Evolutionary conservation across 2,888 invertebrate species (phyloP).

Genomic region (Embidobia sp.): DNA sequence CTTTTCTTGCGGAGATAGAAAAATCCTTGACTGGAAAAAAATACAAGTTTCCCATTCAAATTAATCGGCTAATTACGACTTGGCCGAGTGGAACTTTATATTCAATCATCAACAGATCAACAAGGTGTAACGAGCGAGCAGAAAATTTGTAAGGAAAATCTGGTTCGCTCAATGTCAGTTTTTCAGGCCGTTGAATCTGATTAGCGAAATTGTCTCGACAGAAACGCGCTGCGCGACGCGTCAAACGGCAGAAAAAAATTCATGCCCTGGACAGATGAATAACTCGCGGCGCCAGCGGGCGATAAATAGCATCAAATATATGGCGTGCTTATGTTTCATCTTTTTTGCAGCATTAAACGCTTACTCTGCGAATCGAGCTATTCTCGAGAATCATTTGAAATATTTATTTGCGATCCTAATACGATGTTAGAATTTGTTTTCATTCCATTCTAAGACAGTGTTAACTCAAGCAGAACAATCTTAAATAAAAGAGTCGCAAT

Average conservation of each 20-base stretch:
- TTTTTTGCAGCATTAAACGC: slow-evolving; percentile 14
- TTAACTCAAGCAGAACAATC: too few relatives aligned
- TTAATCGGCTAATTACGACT: too few relatives aligned
- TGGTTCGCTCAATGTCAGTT: not conserved
- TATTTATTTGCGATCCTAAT: too few relatives aligned
- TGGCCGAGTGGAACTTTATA: too few relatives aligned
- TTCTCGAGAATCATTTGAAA: not conserved
- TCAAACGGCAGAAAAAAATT: slow-evolving; percentile 44
- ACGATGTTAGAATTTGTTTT: too few relatives aligned
- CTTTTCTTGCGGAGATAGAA: too few relatives aligned
- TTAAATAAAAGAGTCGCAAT: too few relatives aligned
- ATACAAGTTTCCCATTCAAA: too few relatives aligned
- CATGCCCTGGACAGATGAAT: slow-evolving; percentile 28
- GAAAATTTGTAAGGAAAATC: slow-evolving; percentile 9
- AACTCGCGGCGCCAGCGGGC: slow-evolving; percentile 68
- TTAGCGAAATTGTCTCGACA: slow-evolving; percentile 13
- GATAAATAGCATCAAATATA: slow-evolving; percentile 75
- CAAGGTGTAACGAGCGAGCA: too few relatives aligned
- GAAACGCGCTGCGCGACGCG: slow-evolving; percentile 1
- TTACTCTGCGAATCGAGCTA: not conserved
- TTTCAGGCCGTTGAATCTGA: slow-evolving; percentile 1
- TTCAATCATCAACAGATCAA: too few relatives aligned
- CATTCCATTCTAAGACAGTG: too few relatives aligned
- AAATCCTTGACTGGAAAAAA: too few relatives aligned
- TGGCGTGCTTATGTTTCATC: slow-evolving; percentile 34